phyloP scores from a whole-genome alignment of 2,113 vertebrate genomes.

The Amazona guildingii region DNA sequence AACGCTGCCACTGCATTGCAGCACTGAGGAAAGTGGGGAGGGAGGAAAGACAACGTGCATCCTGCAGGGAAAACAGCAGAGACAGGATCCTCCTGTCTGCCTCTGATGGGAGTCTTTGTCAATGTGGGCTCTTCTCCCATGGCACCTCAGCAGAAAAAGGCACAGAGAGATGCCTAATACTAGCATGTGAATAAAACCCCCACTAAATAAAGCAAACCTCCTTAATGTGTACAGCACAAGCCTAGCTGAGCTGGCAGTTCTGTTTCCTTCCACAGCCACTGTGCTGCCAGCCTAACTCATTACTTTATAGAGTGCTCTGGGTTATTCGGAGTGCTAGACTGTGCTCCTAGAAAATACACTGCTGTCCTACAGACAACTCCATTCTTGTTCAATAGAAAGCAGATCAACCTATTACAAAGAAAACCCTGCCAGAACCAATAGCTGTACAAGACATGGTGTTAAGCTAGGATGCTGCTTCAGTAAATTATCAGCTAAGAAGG shows the following conservation, averaged over 20 bases:
- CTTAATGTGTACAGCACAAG: background rate
- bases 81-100: background rate
- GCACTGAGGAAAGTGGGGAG: constrained; percentile 22
- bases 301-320: constrained; percentile 36
- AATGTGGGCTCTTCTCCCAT: background rate
- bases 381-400: background rate
- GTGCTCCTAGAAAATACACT: background rate
- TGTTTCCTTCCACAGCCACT: background rate
- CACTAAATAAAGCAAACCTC: background rate
- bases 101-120: background rate
- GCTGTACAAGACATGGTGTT: background rate
- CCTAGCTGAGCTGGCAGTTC: constrained; percentile 12
- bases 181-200: background rate
- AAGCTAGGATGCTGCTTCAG: constrained; percentile 30
- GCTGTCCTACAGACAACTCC: constrained; percentile 10
- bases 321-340: background rate
- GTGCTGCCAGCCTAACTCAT: background rate
- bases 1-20: constrained; percentile 64
- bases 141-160: background rate
- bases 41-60: background rate
- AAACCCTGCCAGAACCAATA: constrained; percentile 45
- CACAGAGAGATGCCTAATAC: background rate
- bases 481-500: constrained; percentile 40
- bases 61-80: background rate
- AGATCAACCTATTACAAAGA: constrained; percentile 13